Conservation (phyloP, 2,113 vertebrate species). For the Plectropomus leopardus region DNA sequence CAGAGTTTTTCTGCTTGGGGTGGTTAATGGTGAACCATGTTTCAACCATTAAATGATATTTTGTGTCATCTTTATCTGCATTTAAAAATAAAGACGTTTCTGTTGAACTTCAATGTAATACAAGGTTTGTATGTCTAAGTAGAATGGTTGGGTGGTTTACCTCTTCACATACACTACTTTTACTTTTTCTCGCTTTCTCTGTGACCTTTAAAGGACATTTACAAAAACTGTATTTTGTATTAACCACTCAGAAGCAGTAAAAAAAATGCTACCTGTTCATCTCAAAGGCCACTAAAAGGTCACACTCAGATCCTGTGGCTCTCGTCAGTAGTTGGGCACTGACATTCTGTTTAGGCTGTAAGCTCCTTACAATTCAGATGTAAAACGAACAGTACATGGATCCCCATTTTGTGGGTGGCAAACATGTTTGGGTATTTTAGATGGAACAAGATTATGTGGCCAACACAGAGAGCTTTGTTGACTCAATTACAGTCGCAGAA, state of each 20-base stretch:
- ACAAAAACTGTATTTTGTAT: neutral
- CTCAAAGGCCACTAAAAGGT: neutral
- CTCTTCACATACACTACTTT: neutral
- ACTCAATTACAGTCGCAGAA: conserved; percentile 11
- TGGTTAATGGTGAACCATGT: no score
- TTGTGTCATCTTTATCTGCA: no score
- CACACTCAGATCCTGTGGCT: neutral
- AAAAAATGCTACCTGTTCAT: neutral
- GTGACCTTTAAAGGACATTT: neutral
- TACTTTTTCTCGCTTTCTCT: neutral
- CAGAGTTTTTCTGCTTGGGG: no score
- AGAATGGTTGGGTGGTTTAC: neutral
- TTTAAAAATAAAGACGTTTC: no score
- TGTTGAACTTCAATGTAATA: neutral
- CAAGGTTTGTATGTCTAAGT: neutral
- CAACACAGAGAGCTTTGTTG: conserved; percentile 32
- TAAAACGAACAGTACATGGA: neutral
- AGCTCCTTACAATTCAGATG: conserved; percentile 2
- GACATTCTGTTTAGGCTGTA: neutral
- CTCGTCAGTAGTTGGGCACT: neutral
- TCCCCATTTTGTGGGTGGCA: neutral
- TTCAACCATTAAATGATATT: no score
- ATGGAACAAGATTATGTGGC: conserved; percentile 19
- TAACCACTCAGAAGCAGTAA: neutral
- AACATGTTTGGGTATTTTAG: conserved; percentile 9